Conservation (phyloP, 2,888 invertebrate species). For the Ophion costatus region DNA sequence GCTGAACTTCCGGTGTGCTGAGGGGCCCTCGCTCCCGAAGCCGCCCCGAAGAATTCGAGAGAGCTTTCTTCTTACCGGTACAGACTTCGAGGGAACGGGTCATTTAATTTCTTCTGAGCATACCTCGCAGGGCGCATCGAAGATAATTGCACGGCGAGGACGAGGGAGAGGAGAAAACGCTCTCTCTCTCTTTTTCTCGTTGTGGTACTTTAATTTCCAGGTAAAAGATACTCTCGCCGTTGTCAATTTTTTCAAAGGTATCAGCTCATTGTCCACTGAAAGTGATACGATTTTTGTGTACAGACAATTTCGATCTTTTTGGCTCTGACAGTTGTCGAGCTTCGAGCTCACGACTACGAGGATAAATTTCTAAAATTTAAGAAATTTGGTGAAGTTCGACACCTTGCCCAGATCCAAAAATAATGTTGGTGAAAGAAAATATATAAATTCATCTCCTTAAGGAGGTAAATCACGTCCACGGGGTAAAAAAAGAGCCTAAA, state of each 20-base stretch:
- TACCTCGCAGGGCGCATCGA: conserved; percentile 33
- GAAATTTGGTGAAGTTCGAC: no score
- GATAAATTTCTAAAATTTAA: no score
- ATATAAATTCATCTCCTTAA: no score
- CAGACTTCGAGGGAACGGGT: conserved; percentile 62
- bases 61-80: conserved; percentile 63
- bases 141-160: conserved; percentile 63
- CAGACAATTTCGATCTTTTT: no score
- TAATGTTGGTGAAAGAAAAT: no score
- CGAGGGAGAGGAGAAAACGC: conserved; percentile 32
- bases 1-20: conserved; percentile 54
- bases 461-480: no score
- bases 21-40: conserved; percentile 38
- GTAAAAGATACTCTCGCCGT: neutral
- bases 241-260: neutral
- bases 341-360: no score
- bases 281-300: neutral
- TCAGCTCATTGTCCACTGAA: neutral
- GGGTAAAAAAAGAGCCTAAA: no score
- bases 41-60: conserved; percentile 51
- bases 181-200: conserved; percentile 5
- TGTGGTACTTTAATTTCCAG: conserved; percentile 35
- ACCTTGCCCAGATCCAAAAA: no score
- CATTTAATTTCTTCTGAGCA: conserved; percentile 41
- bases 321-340: no score